phyloP scores from a whole-genome alignment of 2,113 vertebrate genomes.

The Sapayoa aenigma region DNA sequence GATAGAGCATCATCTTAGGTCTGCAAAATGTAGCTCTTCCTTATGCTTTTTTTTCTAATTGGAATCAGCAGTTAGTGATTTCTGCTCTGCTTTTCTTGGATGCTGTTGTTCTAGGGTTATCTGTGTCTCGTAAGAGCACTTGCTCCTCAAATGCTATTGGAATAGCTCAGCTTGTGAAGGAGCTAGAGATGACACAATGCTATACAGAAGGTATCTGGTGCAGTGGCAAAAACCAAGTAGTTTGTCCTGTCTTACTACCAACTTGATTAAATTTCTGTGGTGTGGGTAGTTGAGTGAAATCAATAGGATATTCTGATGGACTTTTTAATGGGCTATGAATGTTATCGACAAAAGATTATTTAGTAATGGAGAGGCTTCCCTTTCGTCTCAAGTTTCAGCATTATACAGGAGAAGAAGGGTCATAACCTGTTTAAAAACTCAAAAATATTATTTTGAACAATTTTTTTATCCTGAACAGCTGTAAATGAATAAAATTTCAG shows the following conservation, averaged over 20 bases:
- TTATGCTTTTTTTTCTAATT: neutral
- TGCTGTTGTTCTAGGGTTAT: neutral
- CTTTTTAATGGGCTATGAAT: neutral
- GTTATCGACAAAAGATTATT: neutral
- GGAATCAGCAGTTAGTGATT: neutral
- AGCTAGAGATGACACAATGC: neutral
- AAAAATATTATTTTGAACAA: neutral
- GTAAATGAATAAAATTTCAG: neutral
- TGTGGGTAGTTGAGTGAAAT: neutral
- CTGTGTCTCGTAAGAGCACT: neutral
- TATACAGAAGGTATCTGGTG: neutral
- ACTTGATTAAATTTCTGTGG: neutral
- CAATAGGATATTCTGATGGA: neutral
- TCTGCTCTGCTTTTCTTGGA: slow-evolving; percentile 18
- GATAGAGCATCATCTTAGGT: neutral
- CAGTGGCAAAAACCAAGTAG: neutral
- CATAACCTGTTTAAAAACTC: neutral
- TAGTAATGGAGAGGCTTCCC: neutral
- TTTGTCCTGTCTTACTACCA: neutral
- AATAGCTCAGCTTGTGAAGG: neutral
- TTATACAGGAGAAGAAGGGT: neutral
- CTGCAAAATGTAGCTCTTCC: neutral
- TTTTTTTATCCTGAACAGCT: neutral
- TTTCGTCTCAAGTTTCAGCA: neutral
- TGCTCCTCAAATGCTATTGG: neutral